phyloP scores from a whole-genome alignment of 2,113 vertebrate genomes.

The Cyphomyrus plagiostoma region DNA sequence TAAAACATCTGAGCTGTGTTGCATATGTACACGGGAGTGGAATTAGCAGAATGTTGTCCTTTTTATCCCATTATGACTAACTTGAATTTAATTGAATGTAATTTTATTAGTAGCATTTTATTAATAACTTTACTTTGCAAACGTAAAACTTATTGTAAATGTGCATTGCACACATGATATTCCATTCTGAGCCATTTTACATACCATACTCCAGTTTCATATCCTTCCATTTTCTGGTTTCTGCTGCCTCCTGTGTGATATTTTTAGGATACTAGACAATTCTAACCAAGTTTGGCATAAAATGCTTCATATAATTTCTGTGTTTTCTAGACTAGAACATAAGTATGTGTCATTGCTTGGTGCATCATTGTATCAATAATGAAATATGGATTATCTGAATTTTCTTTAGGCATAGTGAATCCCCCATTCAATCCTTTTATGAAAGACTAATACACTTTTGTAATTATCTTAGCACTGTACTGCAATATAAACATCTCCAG shows the following conservation, averaged over 20 bases:
- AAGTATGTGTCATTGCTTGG: neutral
- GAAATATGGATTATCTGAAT: neutral
- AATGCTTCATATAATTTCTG: neutral
- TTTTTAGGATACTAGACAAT: conserved; percentile 12
- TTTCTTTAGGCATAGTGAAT: neutral
- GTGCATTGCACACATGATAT: conserved; percentile 58
- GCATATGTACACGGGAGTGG: neutral
- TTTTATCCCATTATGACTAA: neutral
- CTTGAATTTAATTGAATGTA: neutral
- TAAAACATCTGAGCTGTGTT: neutral
- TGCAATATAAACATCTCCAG: neutral
- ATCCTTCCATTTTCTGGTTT: neutral
- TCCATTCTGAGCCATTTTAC: conserved; percentile 21
- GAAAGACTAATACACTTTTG: neutral
- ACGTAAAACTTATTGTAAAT: conserved; percentile 46
- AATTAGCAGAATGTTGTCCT: neutral
- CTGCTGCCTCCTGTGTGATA: neutral
- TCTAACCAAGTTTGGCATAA: neutral
- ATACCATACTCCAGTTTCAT: conserved; percentile 7
- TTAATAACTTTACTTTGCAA: neutral
- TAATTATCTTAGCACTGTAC: neutral
- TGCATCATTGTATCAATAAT: neutral
- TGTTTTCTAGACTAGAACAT: neutral
- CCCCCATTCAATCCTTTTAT: neutral
- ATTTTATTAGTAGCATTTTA: neutral